Evolutionary conservation across 2,797 vertebrate genomes (phyloP), one percentile per base, ranked within the genome.

Genomic region (Epinephelus malabaricus): DNA sequence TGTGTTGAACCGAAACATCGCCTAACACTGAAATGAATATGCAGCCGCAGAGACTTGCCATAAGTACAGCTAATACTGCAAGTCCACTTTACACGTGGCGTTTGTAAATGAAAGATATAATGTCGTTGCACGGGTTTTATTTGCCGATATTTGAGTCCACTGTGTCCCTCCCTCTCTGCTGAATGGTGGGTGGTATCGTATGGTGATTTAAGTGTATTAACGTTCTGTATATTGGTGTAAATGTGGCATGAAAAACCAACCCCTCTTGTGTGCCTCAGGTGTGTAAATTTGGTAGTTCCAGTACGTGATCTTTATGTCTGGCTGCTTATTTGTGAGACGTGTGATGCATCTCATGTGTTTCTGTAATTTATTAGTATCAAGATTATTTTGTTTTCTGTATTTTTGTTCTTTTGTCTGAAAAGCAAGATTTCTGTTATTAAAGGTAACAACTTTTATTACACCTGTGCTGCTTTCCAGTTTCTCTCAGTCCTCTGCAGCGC

Each of bases 401-500:
- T 88, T 91, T 77, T 86, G 64, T 87, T 89, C 49, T 84, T 89
- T 80, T 86, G 88, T 92, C 88, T 89, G 84, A 83, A 91, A 87
- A 82, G 74, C 69, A 77, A 86, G 75, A 88, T 83, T 91, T 91
- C 81, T 92, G 90, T 93, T 89, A 95, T 91, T 95, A 95, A 95
- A 95, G 60, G 79, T 85, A 78, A 82, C 47, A 45, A 82, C 70
- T 93, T 95, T 95, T 95, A 94, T 88, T 92, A 95, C 23, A 90
- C 79, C 73, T 69, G 69, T 10, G 54, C 15, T 62, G 79, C 60
- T 49, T 87, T 91, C 85, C 87, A 63, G 58, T 89, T 72, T 86
- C 45, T 82, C 4, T 65, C 38, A 56, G 75, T 88, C 87, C 78
- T 71, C 61, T 14, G 5, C 25, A 4, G 40, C 27, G 23, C 74